Percentiles rank a stretch among this genome's conserved stretches.
phyloP scores from a whole-genome alignment of 2,797 vertebrate species.

The Hypotaenidia okinawae region DNA sequence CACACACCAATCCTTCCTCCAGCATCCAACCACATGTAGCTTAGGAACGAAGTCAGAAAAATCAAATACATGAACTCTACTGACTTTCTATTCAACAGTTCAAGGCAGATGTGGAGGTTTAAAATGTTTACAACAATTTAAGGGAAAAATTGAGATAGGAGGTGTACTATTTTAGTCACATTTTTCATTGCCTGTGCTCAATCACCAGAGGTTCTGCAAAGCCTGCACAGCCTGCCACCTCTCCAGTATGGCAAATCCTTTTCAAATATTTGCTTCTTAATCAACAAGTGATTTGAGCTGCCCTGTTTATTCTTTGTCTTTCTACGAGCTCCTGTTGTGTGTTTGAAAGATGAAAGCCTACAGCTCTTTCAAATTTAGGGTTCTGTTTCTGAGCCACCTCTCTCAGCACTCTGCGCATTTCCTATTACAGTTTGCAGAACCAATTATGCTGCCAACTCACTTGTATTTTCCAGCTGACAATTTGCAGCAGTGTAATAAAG shows the following conservation, averaged over 20 bases:
- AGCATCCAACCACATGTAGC: not conserved
- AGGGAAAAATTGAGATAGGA: not conserved
- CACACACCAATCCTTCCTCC: accelerated
- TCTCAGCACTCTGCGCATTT: not conserved
- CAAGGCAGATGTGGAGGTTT: not conserved
- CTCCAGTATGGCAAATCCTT: not conserved
- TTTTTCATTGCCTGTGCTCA: not conserved
- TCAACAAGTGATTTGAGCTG: not conserved
- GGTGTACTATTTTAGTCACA: not conserved
- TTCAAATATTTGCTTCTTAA: slow-evolving; percentile 26
- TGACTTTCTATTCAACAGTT: not conserved
- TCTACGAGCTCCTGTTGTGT: not conserved
- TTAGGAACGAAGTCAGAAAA: not conserved
- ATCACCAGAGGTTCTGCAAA: not conserved
- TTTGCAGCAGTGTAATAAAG: slow-evolving; percentile 2
- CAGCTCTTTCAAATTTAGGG: not conserved
- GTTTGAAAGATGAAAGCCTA: slow-evolving; percentile 13
- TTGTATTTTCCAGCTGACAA: slow-evolving; percentile 2
- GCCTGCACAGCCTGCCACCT: not conserved
- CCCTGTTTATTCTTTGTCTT: slow-evolving; percentile 2
- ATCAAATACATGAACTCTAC: not conserved
- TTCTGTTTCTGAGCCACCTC: not conserved
- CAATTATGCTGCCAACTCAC: not conserved
- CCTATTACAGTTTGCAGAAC: not conserved
- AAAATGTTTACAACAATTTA: not conserved